Evolutionary conservation across 2,888 invertebrate genomes (phyloP).

Genomic region (Nipponacmea schrenckii): DNA sequence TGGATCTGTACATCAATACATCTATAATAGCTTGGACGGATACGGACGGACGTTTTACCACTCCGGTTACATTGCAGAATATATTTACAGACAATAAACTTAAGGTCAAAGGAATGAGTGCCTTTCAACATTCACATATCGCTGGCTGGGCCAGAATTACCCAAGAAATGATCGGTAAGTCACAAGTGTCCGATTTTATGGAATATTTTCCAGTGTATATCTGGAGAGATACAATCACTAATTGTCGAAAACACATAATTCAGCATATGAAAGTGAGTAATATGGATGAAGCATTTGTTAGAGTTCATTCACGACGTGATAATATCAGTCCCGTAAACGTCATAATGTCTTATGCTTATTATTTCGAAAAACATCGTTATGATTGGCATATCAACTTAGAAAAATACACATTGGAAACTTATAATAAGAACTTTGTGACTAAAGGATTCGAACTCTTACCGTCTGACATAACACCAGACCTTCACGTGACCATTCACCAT

Average conservation of each 20-base stretch:
- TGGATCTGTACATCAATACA: background rate
- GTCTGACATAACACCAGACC: background rate
- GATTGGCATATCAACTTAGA: background rate
- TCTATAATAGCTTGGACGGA: background rate
- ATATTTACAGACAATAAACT: background rate
- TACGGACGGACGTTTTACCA: background rate
- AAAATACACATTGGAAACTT: background rate
- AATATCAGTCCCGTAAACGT: background rate
- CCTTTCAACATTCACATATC: background rate
- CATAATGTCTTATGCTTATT: background rate
- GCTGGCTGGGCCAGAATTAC: background rate
- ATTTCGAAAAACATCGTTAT: background rate
- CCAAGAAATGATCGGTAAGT: background rate
- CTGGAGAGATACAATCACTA: background rate
- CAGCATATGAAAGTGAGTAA: background rate
- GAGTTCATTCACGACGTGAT: background rate
- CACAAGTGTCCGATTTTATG: background rate
- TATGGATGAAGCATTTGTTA: background rate
- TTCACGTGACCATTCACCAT: background rate
- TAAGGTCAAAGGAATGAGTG: background rate
- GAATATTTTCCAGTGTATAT: background rate
- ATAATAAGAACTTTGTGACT: background rate
- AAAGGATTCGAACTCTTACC: background rate
- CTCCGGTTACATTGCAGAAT: background rate
- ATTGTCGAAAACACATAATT: background rate